Evolutionary conservation across 2,113 vertebrate genomes (phyloP).

Genomic region (Oncorhynchus nerka): DNA sequence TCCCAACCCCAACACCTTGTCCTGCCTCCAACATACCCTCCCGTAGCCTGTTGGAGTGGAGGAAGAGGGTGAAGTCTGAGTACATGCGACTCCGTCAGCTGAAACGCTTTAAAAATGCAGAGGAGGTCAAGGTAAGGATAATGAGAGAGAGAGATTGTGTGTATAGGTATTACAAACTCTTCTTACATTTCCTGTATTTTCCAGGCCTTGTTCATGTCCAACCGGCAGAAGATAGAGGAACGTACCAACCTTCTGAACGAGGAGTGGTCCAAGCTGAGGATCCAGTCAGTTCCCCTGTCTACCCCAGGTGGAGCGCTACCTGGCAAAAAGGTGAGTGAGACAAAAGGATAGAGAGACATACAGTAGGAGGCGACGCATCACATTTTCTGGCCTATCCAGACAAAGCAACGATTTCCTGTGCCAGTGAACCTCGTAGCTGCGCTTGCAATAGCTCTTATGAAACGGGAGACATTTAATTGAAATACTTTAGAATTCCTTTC

Average conservation of each 20-base stretch:
- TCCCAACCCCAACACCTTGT: constrained; percentile 40
- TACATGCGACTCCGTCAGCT: constrained; percentile 96
- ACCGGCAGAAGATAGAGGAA: constrained; percentile 88
- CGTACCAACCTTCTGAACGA: constrained; percentile 87
- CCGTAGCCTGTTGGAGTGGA: constrained; percentile 85
- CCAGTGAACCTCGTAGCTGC: too few relatives aligned
- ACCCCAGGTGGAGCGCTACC: constrained; percentile 77
- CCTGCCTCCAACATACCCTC: constrained; percentile 71
- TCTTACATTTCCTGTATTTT: constrained; percentile 28
- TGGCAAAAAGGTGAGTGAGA: constrained; percentile 82
- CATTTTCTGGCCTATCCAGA: neutral
- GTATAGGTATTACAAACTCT: neutral
- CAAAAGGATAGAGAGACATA: neutral
- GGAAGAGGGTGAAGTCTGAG: constrained; percentile 93
- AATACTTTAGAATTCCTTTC: too few relatives aligned
- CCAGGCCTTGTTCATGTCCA: constrained; percentile 88
- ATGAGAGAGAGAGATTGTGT: neutral
- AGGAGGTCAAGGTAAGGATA: constrained; percentile 84
- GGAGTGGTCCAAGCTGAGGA: constrained; percentile 89
- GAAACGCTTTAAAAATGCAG: constrained; percentile 89
- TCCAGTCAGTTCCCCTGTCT: constrained; percentile 88
- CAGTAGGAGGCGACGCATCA: neutral
- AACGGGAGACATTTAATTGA: too few relatives aligned
- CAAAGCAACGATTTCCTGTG: neutral
- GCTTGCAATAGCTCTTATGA: too few relatives aligned